Evolutionary conservation across 2,888 invertebrate genomes (phyloP), one percentile per base, ranked within the genome.

Genomic region (Tetramorium bicarinatum): DNA sequence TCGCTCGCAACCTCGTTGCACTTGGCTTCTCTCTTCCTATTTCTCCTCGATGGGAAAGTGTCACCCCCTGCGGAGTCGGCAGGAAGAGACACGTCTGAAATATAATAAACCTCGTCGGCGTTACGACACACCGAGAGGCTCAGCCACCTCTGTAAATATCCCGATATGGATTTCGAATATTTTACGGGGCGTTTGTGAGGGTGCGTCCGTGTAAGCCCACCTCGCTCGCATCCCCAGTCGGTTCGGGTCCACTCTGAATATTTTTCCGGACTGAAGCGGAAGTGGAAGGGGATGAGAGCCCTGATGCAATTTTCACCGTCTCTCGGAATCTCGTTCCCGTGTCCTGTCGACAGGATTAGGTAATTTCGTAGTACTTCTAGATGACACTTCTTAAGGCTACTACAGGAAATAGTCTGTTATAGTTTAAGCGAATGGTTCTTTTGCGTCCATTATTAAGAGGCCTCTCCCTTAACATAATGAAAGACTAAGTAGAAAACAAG

Each of bases 101-200:
- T 91, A 91, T 90, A 90, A 91, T 91, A 91, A 90, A 91, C 88
- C 89, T 85, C 83, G 79, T 75, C 75, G 79, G 74, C 83, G 88
- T 83, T 82, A 83, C 87, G 82, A 81, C 82, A 89, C 85, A 49
- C 21, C 59, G 83, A 67, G 47, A 67, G 66, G 82, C 84, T 89
- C 85, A 82, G 83, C 84, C 87, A 76, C 77, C 86, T 88, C 84
- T 87, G 88, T 91, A 90, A 89, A 90, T 88, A 88, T 85, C 84
- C 82, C 67, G 80, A 83, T 90, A 90, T 91, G 87, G 90, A 91
- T 91, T 91, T 88, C 87, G 91, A 91, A 91, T 90, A 90, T 90
- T 91, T 89, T 87, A 91, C 83, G 67, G 77, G 54, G 69, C 69
- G 47, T 80, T 54, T 64, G 67, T 79, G 75, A 59, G 81, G 34